Base-by-base conservation (phyloP, 2,113 vertebrate species). In the Collichthys lucidus region DNA sequence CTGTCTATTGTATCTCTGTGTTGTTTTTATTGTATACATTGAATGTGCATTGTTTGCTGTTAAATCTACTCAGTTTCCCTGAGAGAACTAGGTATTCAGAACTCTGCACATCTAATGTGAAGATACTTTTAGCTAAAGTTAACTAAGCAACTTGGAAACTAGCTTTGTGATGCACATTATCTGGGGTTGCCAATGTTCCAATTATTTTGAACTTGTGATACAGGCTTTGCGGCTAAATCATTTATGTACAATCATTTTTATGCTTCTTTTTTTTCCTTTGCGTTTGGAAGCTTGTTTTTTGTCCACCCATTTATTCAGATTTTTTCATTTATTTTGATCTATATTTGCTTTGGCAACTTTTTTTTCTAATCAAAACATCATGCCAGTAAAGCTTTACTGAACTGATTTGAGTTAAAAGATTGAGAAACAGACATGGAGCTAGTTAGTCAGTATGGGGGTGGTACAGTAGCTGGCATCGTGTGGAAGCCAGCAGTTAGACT, bases 401-500 rank as follows among this genome's bases (percentile, higher is more conserved):
- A 67, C 4, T 20, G 22, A 46, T 67, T 52, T 47, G 42, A 66
- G 17, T 50, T 69, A 35, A 68, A 17, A 40, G 31, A 73, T 14
- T 42, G 9, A 50, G 11, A 17, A 4, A 77, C 7, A 31, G 0
- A 50, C 19, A 63, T 20, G 62, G 22, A 71, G 12, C 2, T 17
- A 24, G 57, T 42, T 29, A 52, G 40, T 57, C 42, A 67, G 70
- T 50, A 31, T 44, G 24, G 42, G 63, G 83, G 73, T 49, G 62
- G 59, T 55, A 26, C 46, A 72, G 65, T 52, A 60, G 62, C 82
- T 66, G 63, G 40, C 26, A 4, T 64, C 60, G 57, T 61, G 29
- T 31, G 75, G 26, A 16, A 22, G 66, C 85, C 73, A 88, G 70
- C 84, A 66, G 55, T 82, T 24, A 14, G 57, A 80, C 84, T 67